Base-by-base conservation (phyloP, 2,797 vertebrate species). In the Cirrhinus mrigala region DNA sequence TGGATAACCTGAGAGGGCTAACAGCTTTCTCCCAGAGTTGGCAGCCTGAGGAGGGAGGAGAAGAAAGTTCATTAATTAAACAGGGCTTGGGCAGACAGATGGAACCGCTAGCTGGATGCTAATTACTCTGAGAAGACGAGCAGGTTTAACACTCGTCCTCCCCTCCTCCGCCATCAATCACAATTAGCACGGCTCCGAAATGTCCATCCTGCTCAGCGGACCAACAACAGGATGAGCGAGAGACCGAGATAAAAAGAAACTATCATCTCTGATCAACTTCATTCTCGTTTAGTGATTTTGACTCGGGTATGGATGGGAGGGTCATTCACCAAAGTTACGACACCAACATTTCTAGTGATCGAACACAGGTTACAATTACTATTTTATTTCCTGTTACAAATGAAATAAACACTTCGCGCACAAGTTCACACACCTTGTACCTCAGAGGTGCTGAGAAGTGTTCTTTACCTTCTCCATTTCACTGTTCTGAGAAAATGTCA, bases 61-160 rank as follows among this genome's bases (percentile, higher is more conserved):
- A 95, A 96, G 92, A 92, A 97, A 98, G 96, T 98, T 98, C 96
- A 98, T 97, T 98, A 98, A 98, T 98, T 98, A 98, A 98, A 97
- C 96, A 96, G 94, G 93, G 94, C 94, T 96, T 94, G 93, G 91
- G 62, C 93, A 94, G 98, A 97, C 98, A 99, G 97, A 99, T 98
- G 97, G 97, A 97, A 96, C 91, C 93, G 95, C 95, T 97, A 97
- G 97, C 96, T 96, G 95, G 94, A 96, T 96, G 96, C 95, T 96
- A 98, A 97, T 97, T 97, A 96, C 93, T 94, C 92, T 94, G 97
- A 97, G 95, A 96, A 96, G 95, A 96, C 94, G 95, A 92, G 96
- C 95, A 96, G 95, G 91, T 94, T 94, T 96, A 96, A 93, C 94
- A 94, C 94, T 92, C 92, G 89, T 92, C 94, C 96, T 95, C 94